Conservation (phyloP, 2,888 invertebrate species). For the Lathronympha strigana region DNA sequence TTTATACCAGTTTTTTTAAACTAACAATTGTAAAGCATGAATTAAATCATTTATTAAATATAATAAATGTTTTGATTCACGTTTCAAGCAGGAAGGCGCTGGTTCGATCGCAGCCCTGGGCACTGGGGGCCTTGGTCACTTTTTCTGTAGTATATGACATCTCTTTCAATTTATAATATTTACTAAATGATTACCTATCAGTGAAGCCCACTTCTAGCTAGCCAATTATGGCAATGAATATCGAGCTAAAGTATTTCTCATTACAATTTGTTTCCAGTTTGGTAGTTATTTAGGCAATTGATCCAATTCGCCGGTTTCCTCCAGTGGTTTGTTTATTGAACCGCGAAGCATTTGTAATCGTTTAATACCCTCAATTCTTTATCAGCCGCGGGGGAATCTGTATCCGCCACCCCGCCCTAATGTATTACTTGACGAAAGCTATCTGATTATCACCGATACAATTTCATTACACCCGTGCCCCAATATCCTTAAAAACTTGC, state of each 20-base stretch:
- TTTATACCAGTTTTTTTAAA: no score
- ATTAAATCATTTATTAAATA: no score
- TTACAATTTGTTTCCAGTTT: constrained; percentile 37
- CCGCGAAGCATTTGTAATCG: constrained; percentile 84
- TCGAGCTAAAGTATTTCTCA: not conserved
- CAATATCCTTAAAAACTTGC: constrained; percentile 32
- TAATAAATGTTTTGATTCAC: no score
- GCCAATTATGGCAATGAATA: no score
- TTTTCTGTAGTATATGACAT: no score
- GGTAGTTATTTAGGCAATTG: constrained; percentile 67
- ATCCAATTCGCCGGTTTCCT: constrained; percentile 69
- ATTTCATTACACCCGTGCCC: constrained; percentile 37
- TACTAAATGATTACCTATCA: no score
- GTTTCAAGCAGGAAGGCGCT: no score
- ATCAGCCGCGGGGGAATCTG: constrained; percentile 73
- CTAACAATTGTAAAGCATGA: no score
- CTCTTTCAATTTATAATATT: no score
- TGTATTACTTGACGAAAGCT: constrained; percentile 76
- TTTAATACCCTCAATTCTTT: constrained; percentile 85
- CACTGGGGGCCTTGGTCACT: no score
- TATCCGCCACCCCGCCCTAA: constrained; percentile 64
- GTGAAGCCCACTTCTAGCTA: no score
- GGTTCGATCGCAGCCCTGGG: no score
- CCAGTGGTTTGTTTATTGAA: constrained; percentile 80
- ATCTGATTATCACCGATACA: constrained; percentile 65